Conservation (phyloP, 2,888 invertebrate genomes). For the Hydropsyche betteni region DNA sequence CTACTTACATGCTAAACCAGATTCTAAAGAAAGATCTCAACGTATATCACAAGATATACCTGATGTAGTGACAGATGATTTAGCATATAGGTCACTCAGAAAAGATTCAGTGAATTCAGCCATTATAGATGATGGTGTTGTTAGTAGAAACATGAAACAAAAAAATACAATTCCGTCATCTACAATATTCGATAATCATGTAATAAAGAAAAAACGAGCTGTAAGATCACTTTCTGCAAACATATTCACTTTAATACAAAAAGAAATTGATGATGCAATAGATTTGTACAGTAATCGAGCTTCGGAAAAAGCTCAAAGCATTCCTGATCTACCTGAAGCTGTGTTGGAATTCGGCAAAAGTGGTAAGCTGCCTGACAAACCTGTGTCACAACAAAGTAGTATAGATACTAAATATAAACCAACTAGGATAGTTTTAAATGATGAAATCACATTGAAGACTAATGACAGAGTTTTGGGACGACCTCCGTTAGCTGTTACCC, state of each 20-base stretch:
- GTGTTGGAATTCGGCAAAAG: constrained; percentile 50
- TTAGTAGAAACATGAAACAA: constrained; percentile 63
- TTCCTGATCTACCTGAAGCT: constrained; percentile 64
- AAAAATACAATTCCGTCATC: constrained; percentile 56
- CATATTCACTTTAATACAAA: constrained; percentile 79
- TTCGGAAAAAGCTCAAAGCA: constrained; percentile 70
- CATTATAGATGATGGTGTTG: constrained; percentile 63
- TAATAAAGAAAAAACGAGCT: constrained; percentile 78
- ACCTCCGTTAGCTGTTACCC: constrained; percentile 37
- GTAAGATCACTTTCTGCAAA: constrained; percentile 86
- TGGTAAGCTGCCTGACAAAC: constrained; percentile 44
- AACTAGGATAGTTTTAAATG: neutral
- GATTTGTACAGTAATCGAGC: constrained; percentile 64
- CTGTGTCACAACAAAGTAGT: constrained; percentile 14
- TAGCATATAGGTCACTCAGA: constrained; percentile 84
- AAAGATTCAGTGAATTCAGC: constrained; percentile 76
- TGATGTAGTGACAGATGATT: constrained; percentile 85
- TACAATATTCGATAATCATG: constrained; percentile 53
- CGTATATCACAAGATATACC: constrained; percentile 77
- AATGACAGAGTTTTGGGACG: constrained; percentile 27
- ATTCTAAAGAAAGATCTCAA: constrained; percentile 67
- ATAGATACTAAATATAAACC: neutral
- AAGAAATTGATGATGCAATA: constrained; percentile 69
- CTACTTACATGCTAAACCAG: constrained; percentile 82
- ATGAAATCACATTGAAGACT: neutral